A percentile compares a stretch with the other conserved stretches of the same genome.
Conservation (phyloP, 2,797 vertebrate species). For the Graptemys geographica region DNA sequence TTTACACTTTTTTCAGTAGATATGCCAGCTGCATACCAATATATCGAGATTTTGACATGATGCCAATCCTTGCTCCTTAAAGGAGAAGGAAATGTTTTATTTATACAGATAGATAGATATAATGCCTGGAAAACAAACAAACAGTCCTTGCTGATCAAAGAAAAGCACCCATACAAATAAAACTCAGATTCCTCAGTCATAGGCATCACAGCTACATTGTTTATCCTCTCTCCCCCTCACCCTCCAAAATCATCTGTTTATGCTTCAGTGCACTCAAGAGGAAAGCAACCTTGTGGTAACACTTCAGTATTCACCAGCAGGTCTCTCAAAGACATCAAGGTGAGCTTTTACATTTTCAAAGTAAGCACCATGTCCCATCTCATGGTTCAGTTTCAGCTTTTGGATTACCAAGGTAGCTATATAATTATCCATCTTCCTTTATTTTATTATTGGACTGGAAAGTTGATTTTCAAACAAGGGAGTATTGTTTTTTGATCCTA, state of each 20-base stretch:
- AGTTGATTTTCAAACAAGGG: neutral
- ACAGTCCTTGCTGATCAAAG: constrained; percentile 54
- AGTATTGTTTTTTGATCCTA: neutral
- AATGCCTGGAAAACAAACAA: constrained; percentile 29
- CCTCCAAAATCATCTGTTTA: neutral
- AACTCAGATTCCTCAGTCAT: neutral
- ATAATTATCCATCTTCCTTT: neutral
- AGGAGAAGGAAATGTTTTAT: neutral
- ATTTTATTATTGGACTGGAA: neutral
- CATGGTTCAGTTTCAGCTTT: neutral
- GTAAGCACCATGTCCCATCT: neutral
- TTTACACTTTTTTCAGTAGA: constrained; percentile 19
- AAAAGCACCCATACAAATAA: neutral
- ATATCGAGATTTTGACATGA: neutral
- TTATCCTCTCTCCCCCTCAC: neutral
- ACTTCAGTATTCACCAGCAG: neutral
- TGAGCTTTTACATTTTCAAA: neutral
- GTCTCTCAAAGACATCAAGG: neutral
- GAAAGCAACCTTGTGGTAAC: neutral
- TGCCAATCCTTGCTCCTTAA: constrained; percentile 48
- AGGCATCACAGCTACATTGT: neutral
- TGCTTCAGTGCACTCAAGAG: neutral
- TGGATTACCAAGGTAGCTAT: neutral
- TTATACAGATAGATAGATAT: neutral
- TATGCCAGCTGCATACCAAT: constrained; percentile 27